Evolutionary conservation across 1,140 invertebrate genomes (phyloP), one percentile per base, ranked within the genome.

Genomic region (Xylocopa sonorina): DNA sequence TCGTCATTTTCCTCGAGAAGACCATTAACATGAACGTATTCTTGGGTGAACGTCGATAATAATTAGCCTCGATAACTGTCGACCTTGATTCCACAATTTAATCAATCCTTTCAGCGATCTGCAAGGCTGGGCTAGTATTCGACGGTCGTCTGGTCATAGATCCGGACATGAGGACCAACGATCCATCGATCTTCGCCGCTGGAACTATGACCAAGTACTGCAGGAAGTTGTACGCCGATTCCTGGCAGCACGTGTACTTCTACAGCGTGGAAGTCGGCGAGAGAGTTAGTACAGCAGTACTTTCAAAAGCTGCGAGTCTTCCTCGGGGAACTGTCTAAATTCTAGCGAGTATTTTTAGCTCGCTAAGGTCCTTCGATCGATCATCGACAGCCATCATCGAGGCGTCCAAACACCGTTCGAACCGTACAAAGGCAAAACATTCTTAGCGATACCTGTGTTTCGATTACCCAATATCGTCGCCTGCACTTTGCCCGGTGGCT

Each of bases 121-220:
- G 94, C 58, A 93, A 94, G 74, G 92, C 95, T 24, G 95, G 95
- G 43, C 87, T 97, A 12, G 95, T 96, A 4, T 97, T 95, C 90
- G 95, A 97, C 86, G 95, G 95, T 46, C 94, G 94, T 18, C 87
- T 97, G 41, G 94, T 97, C 3, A 96, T 97, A 53, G 94, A 96
- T 82, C 89, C 93, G 0, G 88, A 94, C 32, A 96, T 95, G 85
- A 93, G 94, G 53, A 97, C 96, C 0, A 96, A 96, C 89, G 96
- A 97, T 88, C 93, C 94, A 0, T 90, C 91, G 58, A 95, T 97
- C 58, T 95, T 94, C 78, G 96, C 94, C 2, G 96, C 96, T 34
- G 96, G 96, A 0, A 93, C 95, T 0, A 88, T 95, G 53, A 95
- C 95, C 2, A 93, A 93, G 62, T 96, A 95, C 84, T 94, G 94